Conservation (phyloP, 2,113 vertebrate genomes). For the Anolis carolinensis region DNA sequence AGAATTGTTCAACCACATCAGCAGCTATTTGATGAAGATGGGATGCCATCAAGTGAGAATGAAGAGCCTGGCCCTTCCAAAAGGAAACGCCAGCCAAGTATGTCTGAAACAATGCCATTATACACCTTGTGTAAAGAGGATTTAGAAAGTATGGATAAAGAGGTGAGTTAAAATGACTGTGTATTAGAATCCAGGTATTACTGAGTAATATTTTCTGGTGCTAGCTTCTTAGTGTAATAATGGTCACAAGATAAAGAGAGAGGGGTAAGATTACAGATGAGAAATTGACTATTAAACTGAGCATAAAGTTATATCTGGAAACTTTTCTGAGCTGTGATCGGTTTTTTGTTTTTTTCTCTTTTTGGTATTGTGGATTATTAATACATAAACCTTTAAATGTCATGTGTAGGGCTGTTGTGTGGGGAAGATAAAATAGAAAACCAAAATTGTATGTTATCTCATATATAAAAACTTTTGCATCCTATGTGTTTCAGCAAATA, state of each 20-base stretch:
- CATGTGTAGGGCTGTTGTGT: not conserved
- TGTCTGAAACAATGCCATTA: slow-evolving; percentile 96
- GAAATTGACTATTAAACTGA: not conserved
- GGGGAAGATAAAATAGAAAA: not conserved
- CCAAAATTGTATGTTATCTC: not conserved
- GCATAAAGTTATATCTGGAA: not conserved
- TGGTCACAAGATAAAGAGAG: not conserved
- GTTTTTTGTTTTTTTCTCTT: too few species aligned
- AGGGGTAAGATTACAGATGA: not conserved
- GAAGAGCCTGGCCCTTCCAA: slow-evolving; percentile 86
- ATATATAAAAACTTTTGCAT: not conserved
- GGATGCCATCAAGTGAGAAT: slow-evolving; percentile 67
- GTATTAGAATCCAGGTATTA: slow-evolving; percentile 16
- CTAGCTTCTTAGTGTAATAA: not conserved
- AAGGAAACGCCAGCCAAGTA: slow-evolving; percentile 92
- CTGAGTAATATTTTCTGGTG: not conserved
- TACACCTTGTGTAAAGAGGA: slow-evolving; percentile 98
- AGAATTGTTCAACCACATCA: slow-evolving; percentile 84
- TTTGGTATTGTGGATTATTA: not conserved
- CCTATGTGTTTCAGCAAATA: too few species aligned
- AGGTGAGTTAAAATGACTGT: slow-evolving; percentile 80
- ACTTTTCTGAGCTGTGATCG: not conserved
- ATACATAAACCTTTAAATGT: not conserved
- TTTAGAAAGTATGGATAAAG: slow-evolving; percentile 97
- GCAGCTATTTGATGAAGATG: slow-evolving; percentile 77